A percentile compares a stretch with the other conserved stretches of the same genome.
Evolutionary conservation across 2,797 vertebrate genomes (phyloP).

Genomic region (Eulemur rubriventer): DNA sequence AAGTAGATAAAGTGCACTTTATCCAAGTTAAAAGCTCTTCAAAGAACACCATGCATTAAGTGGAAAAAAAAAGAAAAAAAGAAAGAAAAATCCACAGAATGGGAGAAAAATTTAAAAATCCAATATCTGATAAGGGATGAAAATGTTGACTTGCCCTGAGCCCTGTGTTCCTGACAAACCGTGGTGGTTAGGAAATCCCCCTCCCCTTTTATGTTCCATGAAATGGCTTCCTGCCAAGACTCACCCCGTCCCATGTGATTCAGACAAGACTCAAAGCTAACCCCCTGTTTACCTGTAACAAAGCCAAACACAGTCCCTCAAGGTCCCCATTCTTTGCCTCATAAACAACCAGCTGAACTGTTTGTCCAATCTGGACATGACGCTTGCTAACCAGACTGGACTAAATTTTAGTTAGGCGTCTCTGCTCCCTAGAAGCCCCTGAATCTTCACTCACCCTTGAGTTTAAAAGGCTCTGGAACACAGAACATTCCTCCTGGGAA

Average conservation of each 20-base stretch:
- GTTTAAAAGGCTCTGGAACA: background rate
- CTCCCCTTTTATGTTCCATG: fast-evolving
- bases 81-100: too few species aligned
- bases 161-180: background rate
- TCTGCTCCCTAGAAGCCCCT: background rate
- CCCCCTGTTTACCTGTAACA: fast-evolving
- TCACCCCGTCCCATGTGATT: background rate
- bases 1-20: background rate
- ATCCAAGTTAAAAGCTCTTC: background rate
- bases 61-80: too few species aligned
- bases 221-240: background rate
- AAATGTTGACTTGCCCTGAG: background rate
- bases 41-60: background rate
- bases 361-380: too few species aligned
- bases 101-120: background rate
- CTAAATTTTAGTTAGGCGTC: background rate
- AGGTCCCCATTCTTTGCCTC: background rate
- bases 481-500: background rate
- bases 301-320: background rate
- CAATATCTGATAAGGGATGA: background rate
- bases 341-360: background rate
- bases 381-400: background rate
- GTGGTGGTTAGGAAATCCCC: fast-evolving
- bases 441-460: background rate
- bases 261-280: background rate